Evolutionary conservation across 2,888 invertebrate genomes (phyloP).

Genomic region (Orgyia antiqua): DNA sequence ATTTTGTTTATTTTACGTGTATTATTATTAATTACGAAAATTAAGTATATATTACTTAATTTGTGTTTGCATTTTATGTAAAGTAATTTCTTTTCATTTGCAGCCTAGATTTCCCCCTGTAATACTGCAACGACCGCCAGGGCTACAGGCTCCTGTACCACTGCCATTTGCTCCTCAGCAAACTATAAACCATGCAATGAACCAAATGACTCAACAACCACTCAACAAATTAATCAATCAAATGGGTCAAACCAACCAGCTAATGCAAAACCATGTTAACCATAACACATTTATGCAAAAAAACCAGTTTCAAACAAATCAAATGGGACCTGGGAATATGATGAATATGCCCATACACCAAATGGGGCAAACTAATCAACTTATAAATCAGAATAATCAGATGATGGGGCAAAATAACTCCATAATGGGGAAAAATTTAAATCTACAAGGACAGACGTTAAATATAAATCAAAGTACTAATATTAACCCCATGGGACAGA

Average conservation of each 20-base stretch:
- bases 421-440: conserved; percentile 28
- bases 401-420: conserved; percentile 31
- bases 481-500: conserved; percentile 34
- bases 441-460: conserved; percentile 31
- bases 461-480: conserved; percentile 6
- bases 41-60: too few relatives aligned
- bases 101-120: conserved; percentile 70
- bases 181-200: conserved; percentile 40
- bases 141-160: conserved; percentile 60
- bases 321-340: conserved; percentile 29
- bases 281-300: conserved; percentile 32
- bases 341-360: conserved; percentile 28
- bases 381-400: conserved; percentile 27
- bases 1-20: too few relatives aligned
- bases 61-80: too few relatives aligned
- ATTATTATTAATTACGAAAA: too few relatives aligned
- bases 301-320: conserved; percentile 28
- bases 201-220: conserved; percentile 49
- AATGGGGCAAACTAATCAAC: conserved; percentile 35
- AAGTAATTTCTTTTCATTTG: too few relatives aligned
- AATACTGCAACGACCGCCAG: conserved; percentile 65
- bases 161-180: conserved; percentile 62
- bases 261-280: conserved; percentile 35
- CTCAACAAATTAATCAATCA: conserved; percentile 47
- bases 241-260: conserved; percentile 32